Percentiles rank a stretch among this genome's conserved stretches.
Evolutionary conservation across 2,888 invertebrate genomes (phyloP).

Genomic region (Coenonympha glycerion): DNA sequence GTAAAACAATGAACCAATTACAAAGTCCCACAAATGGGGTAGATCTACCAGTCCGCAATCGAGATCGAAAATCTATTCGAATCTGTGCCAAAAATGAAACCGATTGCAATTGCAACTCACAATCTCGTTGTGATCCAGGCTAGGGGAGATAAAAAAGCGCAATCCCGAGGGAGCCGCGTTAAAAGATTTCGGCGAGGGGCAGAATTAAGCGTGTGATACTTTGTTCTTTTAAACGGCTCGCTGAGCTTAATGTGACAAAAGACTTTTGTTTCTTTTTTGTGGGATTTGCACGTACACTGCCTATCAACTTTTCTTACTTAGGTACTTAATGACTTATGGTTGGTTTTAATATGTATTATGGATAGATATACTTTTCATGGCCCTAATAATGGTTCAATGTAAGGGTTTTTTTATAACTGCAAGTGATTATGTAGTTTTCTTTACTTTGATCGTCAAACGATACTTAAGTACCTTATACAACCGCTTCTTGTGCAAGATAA

Average conservation of each 20-base stretch:
- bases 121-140: not conserved
- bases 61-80: not conserved
- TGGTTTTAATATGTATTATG: too few species aligned
- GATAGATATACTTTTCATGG: too few species aligned
- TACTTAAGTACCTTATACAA: too few species aligned
- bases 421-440: too few species aligned
- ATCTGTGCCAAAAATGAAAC: not conserved
- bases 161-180: slow-evolving; percentile 57
- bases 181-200: slow-evolving; percentile 64
- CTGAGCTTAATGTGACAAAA: slow-evolving; percentile 23
- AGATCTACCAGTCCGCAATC: not conserved
- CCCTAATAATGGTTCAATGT: too few species aligned
- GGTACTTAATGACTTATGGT: too few species aligned
- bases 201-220: slow-evolving; percentile 58
- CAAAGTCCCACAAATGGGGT: slow-evolving; percentile 32
- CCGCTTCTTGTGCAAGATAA: too few species aligned
- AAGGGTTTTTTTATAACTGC: too few species aligned
- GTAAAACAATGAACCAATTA: slow-evolving; percentile 69
- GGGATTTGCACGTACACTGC: too few species aligned
- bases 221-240: slow-evolving; percentile 62
- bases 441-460: too few species aligned
- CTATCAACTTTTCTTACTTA: not conserved
- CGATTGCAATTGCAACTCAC: not conserved
- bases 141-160: slow-evolving; percentile 51
- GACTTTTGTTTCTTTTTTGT: slow-evolving; percentile 7